Evolutionary conservation across 2,888 invertebrate genomes (phyloP).

Genomic region (Dendrolimus pini): DNA sequence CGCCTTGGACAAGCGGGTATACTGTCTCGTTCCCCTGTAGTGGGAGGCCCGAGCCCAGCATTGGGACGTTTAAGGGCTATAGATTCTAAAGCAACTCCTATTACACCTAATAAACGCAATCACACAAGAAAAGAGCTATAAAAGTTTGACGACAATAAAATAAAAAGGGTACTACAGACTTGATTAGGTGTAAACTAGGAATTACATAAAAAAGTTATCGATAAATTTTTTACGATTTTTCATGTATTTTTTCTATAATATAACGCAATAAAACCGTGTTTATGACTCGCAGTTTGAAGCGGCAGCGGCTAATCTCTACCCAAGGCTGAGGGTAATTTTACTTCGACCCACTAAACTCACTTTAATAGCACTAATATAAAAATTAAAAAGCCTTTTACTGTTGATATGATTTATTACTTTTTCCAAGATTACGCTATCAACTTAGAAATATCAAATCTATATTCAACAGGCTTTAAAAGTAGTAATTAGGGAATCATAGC

Average conservation of each 20-base stretch:
- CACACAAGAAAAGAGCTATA: not conserved
- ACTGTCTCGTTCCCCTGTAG: too few relatives aligned
- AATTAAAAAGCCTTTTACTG: constrained; percentile 15
- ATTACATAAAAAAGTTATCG: not conserved
- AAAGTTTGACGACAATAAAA: not conserved
- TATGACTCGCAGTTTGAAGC: constrained; percentile 8
- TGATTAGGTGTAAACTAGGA: not conserved
- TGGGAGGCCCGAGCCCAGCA: too few relatives aligned
- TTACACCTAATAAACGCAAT: too few relatives aligned
- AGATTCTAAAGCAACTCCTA: too few relatives aligned
- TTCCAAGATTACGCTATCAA: too few relatives aligned
- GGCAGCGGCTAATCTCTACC: constrained; percentile 18
- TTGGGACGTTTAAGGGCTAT: too few relatives aligned
- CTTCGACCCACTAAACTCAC: constrained; percentile 5
- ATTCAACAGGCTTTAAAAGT: too few relatives aligned
- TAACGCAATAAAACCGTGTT: constrained; percentile 12
- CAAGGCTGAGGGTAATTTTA: constrained; percentile 22
- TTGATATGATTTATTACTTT: not conserved
- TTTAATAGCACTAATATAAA: constrained; percentile 21
- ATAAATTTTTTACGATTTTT: not conserved
- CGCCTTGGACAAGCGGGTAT: too few relatives aligned
- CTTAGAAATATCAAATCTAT: too few relatives aligned
- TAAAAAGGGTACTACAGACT: not conserved
- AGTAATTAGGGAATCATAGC: too few relatives aligned
- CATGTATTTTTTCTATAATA: constrained; percentile 2